Percentiles rank a stretch among this genome's conserved stretches.
Conservation (phyloP, 2,113 vertebrate genomes). For the Pelecanoides urinatrix region DNA sequence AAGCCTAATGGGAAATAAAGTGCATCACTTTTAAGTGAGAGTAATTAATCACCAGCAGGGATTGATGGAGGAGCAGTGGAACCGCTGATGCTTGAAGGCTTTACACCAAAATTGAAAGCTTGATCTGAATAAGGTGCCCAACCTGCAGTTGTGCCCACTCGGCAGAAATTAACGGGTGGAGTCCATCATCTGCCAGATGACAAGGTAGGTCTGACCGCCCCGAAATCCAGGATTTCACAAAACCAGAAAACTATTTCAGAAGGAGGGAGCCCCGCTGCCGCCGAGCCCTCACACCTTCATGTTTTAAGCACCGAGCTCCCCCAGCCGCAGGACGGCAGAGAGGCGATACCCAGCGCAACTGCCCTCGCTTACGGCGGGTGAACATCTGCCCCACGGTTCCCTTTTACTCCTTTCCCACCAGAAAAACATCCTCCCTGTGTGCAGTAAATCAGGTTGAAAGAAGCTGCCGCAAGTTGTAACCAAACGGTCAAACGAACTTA, state of each 20-base stretch:
- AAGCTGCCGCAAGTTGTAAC: neutral
- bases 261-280: neutral
- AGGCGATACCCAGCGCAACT: too few species aligned
- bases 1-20: neutral
- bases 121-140: neutral
- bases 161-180: neutral
- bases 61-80: neutral
- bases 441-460: neutral
- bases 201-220: fast-evolving
- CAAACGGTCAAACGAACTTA: neutral
- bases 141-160: neutral
- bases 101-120: neutral
- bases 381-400: neutral
- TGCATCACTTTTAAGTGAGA: neutral
- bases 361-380: neutral
- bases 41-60: neutral
- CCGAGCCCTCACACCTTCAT: neutral
- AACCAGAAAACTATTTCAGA: neutral
- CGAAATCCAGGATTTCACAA: neutral
- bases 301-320: neutral
- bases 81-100: neutral
- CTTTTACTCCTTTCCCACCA: neutral
- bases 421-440: neutral
- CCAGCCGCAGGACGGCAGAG: neutral
- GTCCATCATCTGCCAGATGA: neutral